Conservation (phyloP, 2,888 invertebrate species). For the Rhamphomyia laevipes region DNA sequence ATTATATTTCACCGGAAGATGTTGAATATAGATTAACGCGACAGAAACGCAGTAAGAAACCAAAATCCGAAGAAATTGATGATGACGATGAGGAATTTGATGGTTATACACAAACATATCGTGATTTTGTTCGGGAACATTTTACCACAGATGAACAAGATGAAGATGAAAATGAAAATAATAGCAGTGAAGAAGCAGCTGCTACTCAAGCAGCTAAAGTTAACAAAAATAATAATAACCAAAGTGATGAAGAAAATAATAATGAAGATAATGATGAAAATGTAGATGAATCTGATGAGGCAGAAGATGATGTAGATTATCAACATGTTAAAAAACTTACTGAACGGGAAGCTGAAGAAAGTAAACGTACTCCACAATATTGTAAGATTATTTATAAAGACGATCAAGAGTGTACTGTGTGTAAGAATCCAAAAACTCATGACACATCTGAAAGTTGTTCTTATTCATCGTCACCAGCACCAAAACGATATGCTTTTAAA, state of each 20-base stretch:
- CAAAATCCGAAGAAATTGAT: background rate
- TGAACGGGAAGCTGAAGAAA: slow-evolving; percentile 48
- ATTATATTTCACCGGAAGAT: slow-evolving; percentile 1
- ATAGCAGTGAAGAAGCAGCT: slow-evolving; percentile 7
- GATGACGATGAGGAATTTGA: slow-evolving; percentile 4
- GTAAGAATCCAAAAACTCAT: slow-evolving; percentile 61
- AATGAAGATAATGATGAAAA: background rate
- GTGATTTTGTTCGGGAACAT: slow-evolving; percentile 11
- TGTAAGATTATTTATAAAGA: slow-evolving; percentile 53
- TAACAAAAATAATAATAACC: background rate
- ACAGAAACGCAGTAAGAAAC: background rate
- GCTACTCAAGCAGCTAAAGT: slow-evolving; percentile 9
- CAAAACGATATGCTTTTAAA: slow-evolving; percentile 56
- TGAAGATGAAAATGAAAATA: slow-evolving; percentile 10
- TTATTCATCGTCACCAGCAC: slow-evolving; percentile 60
- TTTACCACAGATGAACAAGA: slow-evolving; percentile 9
- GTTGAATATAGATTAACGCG: background rate
- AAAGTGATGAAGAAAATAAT: background rate
- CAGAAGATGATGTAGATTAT: slow-evolving; percentile 35
- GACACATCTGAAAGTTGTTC: slow-evolving; percentile 70
- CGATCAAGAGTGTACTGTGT: slow-evolving; percentile 52
- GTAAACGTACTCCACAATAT: slow-evolving; percentile 49
- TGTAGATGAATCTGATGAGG: background rate
- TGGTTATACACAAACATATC: slow-evolving; percentile 9
- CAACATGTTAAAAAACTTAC: slow-evolving; percentile 48